Percentiles rank a stretch among this genome's conserved stretches.
phyloP scores from a whole-genome alignment of 2,113 vertebrate genomes.

The western clawed frog (Xenopus tropicalis) region DNA sequence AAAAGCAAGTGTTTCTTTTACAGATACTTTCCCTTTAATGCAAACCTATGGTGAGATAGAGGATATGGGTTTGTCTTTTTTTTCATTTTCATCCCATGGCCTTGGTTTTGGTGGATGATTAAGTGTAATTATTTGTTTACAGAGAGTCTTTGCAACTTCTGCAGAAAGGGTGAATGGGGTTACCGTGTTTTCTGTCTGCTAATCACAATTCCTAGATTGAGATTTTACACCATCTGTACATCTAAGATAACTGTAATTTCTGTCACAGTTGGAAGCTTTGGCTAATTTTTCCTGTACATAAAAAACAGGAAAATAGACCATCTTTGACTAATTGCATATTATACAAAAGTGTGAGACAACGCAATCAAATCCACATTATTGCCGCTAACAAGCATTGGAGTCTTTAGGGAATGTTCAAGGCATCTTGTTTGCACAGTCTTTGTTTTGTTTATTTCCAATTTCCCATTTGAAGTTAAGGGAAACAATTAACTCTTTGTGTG shows the following conservation, averaged over 20 bases:
- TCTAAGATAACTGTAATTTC: constrained; percentile 74
- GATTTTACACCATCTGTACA: constrained; percentile 69
- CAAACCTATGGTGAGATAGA: neutral
- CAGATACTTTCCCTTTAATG: too few relatives aligned
- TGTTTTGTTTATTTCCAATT: constrained; percentile 16
- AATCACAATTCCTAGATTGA: constrained; percentile 72
- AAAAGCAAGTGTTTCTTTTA: too few relatives aligned
- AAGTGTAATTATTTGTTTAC: constrained; percentile 56
- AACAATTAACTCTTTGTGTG: constrained; percentile 16
- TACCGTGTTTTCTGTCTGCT: constrained; percentile 66
- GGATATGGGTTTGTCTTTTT: neutral
- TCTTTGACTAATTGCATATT: constrained; percentile 50
- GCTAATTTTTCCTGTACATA: constrained; percentile 59
- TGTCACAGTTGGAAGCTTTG: constrained; percentile 74
- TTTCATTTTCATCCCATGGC: neutral
- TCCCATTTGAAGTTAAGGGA: neutral
- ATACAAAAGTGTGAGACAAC: constrained; percentile 40
- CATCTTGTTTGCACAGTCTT: constrained; percentile 17
- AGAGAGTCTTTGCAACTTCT: constrained; percentile 60
- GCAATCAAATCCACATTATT: constrained; percentile 44
- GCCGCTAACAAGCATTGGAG: constrained; percentile 32
- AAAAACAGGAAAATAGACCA: constrained; percentile 48
- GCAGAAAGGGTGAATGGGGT: constrained; percentile 63
- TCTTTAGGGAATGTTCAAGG: constrained; percentile 31
- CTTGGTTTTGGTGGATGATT: neutral